Base-by-base conservation (phyloP, 2,888 invertebrate genomes). In the Drosophila anomalata region DNA sequence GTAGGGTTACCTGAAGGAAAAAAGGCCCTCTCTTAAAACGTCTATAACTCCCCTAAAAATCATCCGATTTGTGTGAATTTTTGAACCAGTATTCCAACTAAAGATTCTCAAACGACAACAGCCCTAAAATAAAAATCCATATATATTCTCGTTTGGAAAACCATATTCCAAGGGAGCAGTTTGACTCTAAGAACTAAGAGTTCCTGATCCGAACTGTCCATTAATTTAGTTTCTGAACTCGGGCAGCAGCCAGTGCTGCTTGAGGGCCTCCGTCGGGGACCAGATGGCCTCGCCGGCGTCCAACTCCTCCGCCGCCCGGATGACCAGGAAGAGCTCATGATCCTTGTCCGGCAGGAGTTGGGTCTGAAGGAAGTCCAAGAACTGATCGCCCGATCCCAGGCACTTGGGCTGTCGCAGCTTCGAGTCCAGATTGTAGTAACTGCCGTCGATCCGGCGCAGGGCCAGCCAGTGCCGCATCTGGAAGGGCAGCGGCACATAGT, bases 341-440 rank as follows among this genome's bases (percentile, higher is more conserved):
- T 58, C 57, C 9, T 47, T 63, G 20, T 66, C 46, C 22, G 60
- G n/a, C n/a, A 9, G 7, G 2, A 74, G 42, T 2, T 63, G 62
- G 3, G 41, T 24, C 9, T 60, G 47, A 2, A 78, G 33, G 11
- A 36, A 78, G 4, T 51, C 31, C 0, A 66, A 4, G 48, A 78
- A 81, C 3, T 67, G 9, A 12, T 7, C 7, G 8, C 76, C 62
- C 6, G 39, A 1, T 17, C 67, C 73, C 57, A 78, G 48, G 14
- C 14, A 24, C 0, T 7, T 12, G 8, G 78, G 73, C 8, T 48
- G 54, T 1, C 14, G 12, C 44, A 78, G 33, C 12, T 61, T 74
- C 0, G 77, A 79, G 52, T 79, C 79, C 11, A 79, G 55, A 42
- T 77, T 65, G 12, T 77, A 77, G 24, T 68, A 79, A 6, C 9